Conservation (phyloP, 2,113 vertebrate species). For the Entelurus aequoreus region DNA sequence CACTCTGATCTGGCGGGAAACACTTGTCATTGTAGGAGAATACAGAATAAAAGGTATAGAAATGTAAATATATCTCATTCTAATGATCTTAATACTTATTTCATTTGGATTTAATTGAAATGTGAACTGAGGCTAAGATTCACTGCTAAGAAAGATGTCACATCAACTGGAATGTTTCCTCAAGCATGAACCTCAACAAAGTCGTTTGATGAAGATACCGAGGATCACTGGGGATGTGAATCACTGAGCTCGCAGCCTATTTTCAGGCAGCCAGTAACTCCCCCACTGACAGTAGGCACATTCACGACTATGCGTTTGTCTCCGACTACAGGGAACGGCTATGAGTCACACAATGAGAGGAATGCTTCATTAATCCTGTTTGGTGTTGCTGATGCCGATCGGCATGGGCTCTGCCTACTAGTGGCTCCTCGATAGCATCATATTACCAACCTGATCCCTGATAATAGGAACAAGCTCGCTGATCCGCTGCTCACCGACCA, state of each 20-base stretch:
- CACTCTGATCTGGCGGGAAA: too few species aligned
- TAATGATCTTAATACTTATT: too few species aligned
- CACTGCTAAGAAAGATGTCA: background rate
- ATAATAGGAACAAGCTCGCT: conserved; percentile 28
- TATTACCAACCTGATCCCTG: conserved; percentile 25
- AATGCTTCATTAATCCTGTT: conserved; percentile 63
- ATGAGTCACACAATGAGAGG: conserved; percentile 64
- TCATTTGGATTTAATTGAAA: background rate
- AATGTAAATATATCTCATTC: too few species aligned
- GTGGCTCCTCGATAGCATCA: conserved; percentile 46
- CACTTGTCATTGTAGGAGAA: too few species aligned
- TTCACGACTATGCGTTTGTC: conserved; percentile 48
- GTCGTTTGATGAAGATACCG: conserved; percentile 55
- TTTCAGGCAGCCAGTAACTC: conserved; percentile 28
- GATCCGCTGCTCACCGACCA: conserved; percentile 12
- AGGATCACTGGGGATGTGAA: conserved; percentile 10
- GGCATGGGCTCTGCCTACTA: conserved; percentile 40
- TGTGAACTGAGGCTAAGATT: background rate
- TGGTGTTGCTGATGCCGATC: conserved; percentile 48
- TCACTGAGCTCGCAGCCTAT: conserved; percentile 9
- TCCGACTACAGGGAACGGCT: conserved; percentile 48
- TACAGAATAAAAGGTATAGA: too few species aligned
- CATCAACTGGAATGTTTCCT: conserved; percentile 37
- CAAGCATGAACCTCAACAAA: conserved; percentile 46
- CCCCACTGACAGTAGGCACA: conserved; percentile 53